Base-by-base conservation (phyloP, 1,140 invertebrate species). In the Drosophila pseudoananassae region DNA sequence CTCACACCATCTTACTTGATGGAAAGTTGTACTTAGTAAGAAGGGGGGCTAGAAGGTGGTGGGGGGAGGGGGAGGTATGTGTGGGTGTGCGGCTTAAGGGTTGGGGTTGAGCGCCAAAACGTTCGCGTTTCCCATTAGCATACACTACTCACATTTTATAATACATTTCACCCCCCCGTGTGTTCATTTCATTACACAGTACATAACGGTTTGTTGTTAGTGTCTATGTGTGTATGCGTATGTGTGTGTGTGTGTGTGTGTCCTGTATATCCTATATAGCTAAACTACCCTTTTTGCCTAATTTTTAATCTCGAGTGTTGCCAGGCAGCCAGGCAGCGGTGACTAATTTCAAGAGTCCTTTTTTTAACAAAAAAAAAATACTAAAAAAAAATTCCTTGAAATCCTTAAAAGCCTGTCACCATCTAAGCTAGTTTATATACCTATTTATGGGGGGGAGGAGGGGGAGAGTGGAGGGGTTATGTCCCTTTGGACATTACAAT, bases 121-220 rank as follows among this genome's bases (percentile, higher is more conserved):
- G 58, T 53, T 27, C 51, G 75, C 68, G 76, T 75, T 78, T 90
- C 70, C 85, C 81, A 90, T 89, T 85, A 80, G 81, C 84, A 90
- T 85, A 90, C 84, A 85, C 81, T 90, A 89, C 85, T 90, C 80
- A 82, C 84, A 89, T 85, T 81, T 83, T 83, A 77, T 82, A 82
- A 78, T 83, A 76, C 63, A 65, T 74, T 77, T 77, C 56, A 0
- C 29, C 2, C 40, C 14, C 38, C 4, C 4, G 10, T 40, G 78
- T 54, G 69, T 76, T 85, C 81, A 85, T 81, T 87, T 85, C 77
- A 85, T 85, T 85, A 87, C 74, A 76, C 66, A 64, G 71, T 65
- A 85, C 82, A 85, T 82, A 74, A 70, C 68, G 69, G 55, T 52
- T 56, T 53, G 61, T 56, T n/a, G 33, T 10, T 9, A 10, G 33